Base-by-base conservation (phyloP, 2,797 vertebrate species). In the Carduelis carduelis region DNA sequence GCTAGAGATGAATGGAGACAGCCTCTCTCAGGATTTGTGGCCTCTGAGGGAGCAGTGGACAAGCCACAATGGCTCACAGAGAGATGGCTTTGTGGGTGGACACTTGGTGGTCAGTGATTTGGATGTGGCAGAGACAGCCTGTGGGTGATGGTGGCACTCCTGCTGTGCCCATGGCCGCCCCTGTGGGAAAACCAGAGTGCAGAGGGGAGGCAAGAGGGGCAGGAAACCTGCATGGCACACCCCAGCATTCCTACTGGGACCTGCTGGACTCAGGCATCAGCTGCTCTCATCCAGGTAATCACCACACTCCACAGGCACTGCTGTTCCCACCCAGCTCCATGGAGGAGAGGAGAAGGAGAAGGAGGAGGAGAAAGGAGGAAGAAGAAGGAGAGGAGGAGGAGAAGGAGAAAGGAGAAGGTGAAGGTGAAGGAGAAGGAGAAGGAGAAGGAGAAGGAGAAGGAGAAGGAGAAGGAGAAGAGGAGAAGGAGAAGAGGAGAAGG, bases 221-320 rank as follows among this genome's bases (percentile, higher is more conserved):
- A 49, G 75, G 52, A 85, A 72, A 70, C 5, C 24, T 9, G 2
- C 17, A 16, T 1, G 11, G 37, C 7, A 16, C 6, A 12, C 22
- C 41, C 68, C 56, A 80, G 22, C 9, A 22, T 20, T 88, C 59
- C 43, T 27, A 15, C 22, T 2, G 12, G 59, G 18, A 65, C 16
- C 26, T 15, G 26, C 56, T 56, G n/a, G 53, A 80, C 15, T 56
- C 3, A 0, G 37, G 11, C 68, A 89, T 32, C 34, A 79, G 59
- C 27, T 3, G 2, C 57, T 60, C 21, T 71, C 39, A 37, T 11
- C 24, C 68, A 61, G 3, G 1, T 11, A 20, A 53, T 17, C 1
- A 0, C 65, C 0, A 0, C 49, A 0, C 28, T 35, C n/a, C 2
- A 1, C 4, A 34, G 44, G 34, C 19, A 85, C 69, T 30, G 4